Evolutionary conservation across 2,113 vertebrate genomes (phyloP).

Genomic region (Chinchilla lanigera): DNA sequence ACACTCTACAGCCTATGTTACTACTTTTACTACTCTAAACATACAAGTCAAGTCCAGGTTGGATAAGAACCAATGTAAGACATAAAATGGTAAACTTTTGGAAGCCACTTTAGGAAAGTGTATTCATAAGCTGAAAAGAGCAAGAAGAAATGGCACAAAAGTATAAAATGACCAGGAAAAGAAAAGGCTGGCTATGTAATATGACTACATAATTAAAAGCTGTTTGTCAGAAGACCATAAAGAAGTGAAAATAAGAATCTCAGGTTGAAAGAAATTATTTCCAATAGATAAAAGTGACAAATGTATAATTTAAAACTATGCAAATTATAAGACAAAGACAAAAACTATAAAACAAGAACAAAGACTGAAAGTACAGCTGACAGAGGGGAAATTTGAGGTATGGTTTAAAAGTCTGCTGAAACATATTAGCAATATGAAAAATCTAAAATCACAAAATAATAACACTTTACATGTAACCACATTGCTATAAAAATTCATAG

Average conservation of each 20-base stretch:
- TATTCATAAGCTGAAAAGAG: not conserved
- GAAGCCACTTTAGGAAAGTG: not conserved
- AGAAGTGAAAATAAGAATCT: not conserved
- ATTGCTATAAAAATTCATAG: constrained; percentile 32
- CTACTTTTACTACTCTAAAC: not conserved
- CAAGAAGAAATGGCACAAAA: not conserved
- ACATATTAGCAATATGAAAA: constrained; percentile 4
- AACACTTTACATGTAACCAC: not conserved
- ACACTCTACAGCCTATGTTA: not conserved
- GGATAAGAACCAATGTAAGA: not conserved
- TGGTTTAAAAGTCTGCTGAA: not conserved
- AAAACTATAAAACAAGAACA: not conserved
- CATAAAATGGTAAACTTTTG: not conserved
- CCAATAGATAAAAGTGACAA: not conserved
- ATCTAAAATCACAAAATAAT: not conserved
- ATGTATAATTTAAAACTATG: not conserved
- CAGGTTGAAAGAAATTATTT: not conserved
- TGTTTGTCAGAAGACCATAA: not conserved
- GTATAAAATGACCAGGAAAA: not conserved
- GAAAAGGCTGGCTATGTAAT: not conserved
- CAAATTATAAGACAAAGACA: not conserved
- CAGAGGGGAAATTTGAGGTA: constrained; percentile 1
- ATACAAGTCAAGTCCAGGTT: not conserved
- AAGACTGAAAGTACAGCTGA: not conserved
- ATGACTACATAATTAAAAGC: not conserved